Base-by-base conservation (phyloP, 2,113 vertebrate genomes). In the Cairina moschata region DNA sequence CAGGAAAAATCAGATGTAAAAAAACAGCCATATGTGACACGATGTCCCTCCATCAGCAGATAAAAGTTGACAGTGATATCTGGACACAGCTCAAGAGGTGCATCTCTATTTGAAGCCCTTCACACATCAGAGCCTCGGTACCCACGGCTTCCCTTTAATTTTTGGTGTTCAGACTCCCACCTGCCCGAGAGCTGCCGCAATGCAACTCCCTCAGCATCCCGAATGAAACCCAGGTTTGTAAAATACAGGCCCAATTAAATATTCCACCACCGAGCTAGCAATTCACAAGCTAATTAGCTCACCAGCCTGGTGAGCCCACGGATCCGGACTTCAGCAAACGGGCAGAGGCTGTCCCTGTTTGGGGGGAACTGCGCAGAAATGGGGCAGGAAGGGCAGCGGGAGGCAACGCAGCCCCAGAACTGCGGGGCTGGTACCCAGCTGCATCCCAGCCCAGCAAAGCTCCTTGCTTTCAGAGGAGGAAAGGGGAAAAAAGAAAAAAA, bases 51-150 rank as follows among this genome's bases (percentile, higher is more conserved):
- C 44, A 50, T 5, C 60, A 36, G 55, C 1, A 42, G 17, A 0
- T 2, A 31, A 0, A 3, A 1, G 20, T 2, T n/a, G 25, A 13
- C 42, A 59, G 4, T 3, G 21, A 29, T 56, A 34, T 14, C 48
- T 8, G 42, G 34, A 36, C 34, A 71, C 4, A 34, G 56, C 21
- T 62, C 66, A 66, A 44, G 7, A 34, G 2, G 5, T 13, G 18
- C 11, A 6, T 52, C 84, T 74, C 31, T 50, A 75, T 16, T 21
- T 59, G 74, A 80, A 90, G 34, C 23, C 17, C 40, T 59, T 75
- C 54, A 52, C n/a, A 4, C 55, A 32, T 46, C 21, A 29, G n/a
- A 80, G 68, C 40, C 38, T 55, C 26, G 17, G 17, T 26, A 3
- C 46, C 32, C 16, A 8, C 42, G 42, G 18, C 31, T 74, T 38